phyloP scores from a whole-genome alignment of 2,113 vertebrate genomes.

The Electrona antarctica region DNA sequence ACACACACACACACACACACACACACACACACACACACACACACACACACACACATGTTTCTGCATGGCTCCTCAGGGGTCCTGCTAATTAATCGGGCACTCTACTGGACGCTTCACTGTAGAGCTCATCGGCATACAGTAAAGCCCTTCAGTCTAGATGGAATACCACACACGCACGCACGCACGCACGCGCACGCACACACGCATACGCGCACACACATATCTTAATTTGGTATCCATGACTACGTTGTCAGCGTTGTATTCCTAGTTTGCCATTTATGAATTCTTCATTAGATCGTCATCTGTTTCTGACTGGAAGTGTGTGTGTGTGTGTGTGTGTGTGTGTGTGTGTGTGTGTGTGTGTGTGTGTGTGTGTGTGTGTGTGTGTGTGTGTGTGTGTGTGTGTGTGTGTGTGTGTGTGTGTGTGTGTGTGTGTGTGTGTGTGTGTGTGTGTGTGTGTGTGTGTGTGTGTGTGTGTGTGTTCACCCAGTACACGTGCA shows the following conservation, averaged over 20 bases:
- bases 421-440: conserved; percentile 7
- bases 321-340: not conserved
- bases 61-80: not conserved
- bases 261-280: conserved; percentile 64
- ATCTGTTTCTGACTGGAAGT: not conserved
- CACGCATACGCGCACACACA: not conserved
- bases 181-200: not conserved
- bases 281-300: conserved; percentile 65
- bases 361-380: conserved; percentile 7
- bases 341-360: conserved; percentile 12
- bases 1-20: not conserved
- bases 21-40: not conserved
- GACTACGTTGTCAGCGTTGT: conserved; percentile 52
- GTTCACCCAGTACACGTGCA: not conserved
- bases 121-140: not conserved
- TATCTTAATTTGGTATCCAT: conserved; percentile 61
- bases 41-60: not conserved
- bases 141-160: not conserved
- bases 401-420: conserved; percentile 2
- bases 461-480: not conserved
- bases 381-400: conserved; percentile 9
- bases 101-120: not conserved
- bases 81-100: conserved; percentile 7
- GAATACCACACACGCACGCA: not conserved
- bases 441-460: conserved; percentile 8